Conservation (phyloP, 1,140 invertebrate genomes). For the Capitella teleta region DNA sequence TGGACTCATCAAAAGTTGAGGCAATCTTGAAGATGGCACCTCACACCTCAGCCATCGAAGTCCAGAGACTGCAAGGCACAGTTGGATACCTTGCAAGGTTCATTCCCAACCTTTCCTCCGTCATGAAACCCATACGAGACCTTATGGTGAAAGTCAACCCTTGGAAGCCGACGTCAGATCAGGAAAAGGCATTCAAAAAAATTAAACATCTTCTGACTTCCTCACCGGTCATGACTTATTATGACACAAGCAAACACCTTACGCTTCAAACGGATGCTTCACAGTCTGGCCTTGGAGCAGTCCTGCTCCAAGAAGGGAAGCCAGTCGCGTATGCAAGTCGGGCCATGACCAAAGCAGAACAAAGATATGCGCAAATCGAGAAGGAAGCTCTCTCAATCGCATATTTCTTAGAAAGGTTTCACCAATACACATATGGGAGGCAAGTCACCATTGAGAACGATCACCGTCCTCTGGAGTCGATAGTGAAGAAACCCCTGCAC, state of each 20-base stretch:
- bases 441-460: slow-evolving; percentile 18
- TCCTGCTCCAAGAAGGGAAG: slow-evolving; percentile 39
- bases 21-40: not conserved
- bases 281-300: slow-evolving; percentile 36
- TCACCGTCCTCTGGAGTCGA: slow-evolving; percentile 34
- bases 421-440: slow-evolving; percentile 34
- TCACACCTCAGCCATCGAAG: not conserved
- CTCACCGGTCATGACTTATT: slow-evolving; percentile 19
- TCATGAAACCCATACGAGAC: slow-evolving; percentile 4
- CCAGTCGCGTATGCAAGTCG: slow-evolving; percentile 40
- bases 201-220: slow-evolving; percentile 16
- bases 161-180: not conserved
- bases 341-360: slow-evolving; percentile 19
- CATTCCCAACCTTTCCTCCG: slow-evolving; percentile 5
- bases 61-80: slow-evolving; percentile 18
- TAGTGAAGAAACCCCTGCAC: slow-evolving; percentile 37
- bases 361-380: slow-evolving; percentile 44
- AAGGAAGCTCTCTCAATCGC: slow-evolving; percentile 44
- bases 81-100: slow-evolving; percentile 19
- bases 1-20: too few relatives aligned
- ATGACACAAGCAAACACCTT: slow-evolving; percentile 16
- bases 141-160: not conserved
- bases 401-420: slow-evolving; percentile 39
- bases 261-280: slow-evolving; percentile 21
- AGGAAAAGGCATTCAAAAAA: slow-evolving; percentile 13